Evolutionary conservation across 2,888 invertebrate genomes (phyloP).

Genomic region (Prosopocoilus inquinatus): DNA sequence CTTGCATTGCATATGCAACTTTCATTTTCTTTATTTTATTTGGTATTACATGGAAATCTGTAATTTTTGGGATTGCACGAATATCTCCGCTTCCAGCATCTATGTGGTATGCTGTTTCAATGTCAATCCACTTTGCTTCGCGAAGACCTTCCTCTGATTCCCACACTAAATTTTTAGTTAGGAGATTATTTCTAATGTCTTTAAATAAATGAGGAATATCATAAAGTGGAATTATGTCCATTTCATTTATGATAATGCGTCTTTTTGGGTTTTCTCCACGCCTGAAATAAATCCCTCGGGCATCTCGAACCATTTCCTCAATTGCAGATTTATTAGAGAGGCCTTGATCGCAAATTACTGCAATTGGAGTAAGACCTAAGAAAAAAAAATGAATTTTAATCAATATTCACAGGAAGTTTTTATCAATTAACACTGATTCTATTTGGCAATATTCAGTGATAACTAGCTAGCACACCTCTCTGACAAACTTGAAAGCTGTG

Average conservation of each 20-base stretch:
- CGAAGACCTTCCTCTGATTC: neutral
- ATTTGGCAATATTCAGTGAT: no score
- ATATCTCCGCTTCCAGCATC: neutral
- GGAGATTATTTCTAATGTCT: neutral
- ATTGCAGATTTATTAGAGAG: neutral
- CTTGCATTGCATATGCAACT: no score
- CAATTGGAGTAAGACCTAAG: no score
- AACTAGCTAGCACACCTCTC: no score
- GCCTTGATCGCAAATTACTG: no score
- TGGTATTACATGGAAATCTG: neutral
- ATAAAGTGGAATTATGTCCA: slow-evolving; percentile 1
- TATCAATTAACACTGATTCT: no score
- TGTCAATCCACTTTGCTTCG: neutral
- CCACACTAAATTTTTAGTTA: neutral
- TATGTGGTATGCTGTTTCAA: slow-evolving; percentile 1
- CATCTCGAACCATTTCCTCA: neutral
- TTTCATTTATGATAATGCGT: neutral
- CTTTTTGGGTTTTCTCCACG: neutral
- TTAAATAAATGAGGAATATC: slow-evolving; percentile 2
- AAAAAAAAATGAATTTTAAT: no score
- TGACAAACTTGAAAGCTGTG: no score
- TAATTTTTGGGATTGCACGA: neutral
- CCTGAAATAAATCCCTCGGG: neutral
- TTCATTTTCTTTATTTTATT: no score
- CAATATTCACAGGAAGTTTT: no score